Evolutionary conservation across 2,888 invertebrate species (phyloP).

Genomic region (Danaus chrysippus): DNA sequence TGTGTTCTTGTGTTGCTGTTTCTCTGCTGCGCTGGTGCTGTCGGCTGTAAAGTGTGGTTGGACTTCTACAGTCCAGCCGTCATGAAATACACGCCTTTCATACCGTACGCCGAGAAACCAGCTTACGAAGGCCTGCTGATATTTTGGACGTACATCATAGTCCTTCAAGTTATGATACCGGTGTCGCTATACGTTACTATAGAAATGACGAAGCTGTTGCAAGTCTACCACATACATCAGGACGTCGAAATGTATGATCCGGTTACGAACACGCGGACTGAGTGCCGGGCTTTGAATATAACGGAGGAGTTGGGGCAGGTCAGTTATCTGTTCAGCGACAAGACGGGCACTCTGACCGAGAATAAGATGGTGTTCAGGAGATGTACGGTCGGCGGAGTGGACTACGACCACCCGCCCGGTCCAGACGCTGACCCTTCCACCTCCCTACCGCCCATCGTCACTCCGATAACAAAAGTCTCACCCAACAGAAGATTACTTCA

Average conservation of each 20-base stretch:
- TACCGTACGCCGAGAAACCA: conserved; percentile 80
- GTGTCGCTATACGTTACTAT: conserved; percentile 97
- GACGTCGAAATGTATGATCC: conserved; percentile 93
- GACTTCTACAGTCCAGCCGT: conserved; percentile 70
- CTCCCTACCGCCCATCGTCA: conserved; percentile 70
- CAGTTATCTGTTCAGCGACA: conserved; percentile 95
- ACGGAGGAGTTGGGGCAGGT: conserved; percentile 98
- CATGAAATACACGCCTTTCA: conserved; percentile 82
- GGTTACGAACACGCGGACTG: conserved; percentile 84
- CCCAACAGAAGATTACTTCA: conserved; percentile 66
- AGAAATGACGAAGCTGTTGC: conserved; percentile 96
- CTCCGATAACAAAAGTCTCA: conserved; percentile 68
- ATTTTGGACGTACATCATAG: conserved; percentile 97
- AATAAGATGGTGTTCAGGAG: conserved; percentile 98
- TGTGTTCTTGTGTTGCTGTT: conserved; percentile 94
- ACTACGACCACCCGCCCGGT: conserved; percentile 90
- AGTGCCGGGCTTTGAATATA: conserved; percentile 97
- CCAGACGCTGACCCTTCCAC: conserved; percentile 82
- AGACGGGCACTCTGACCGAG: conserved; percentile 98
- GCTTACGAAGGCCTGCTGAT: conserved; percentile 89
- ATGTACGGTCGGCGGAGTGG: conserved; percentile 92
- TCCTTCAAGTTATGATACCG: conserved; percentile 98
- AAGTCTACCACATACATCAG: conserved; percentile 96
- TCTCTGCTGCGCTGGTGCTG: conserved; percentile 93
- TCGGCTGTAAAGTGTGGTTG: conserved; percentile 94